Percentiles rank a stretch among this genome's conserved stretches.
phyloP scores from a whole-genome alignment of 2,888 invertebrate species.

The Meiosimyza platycephala region DNA sequence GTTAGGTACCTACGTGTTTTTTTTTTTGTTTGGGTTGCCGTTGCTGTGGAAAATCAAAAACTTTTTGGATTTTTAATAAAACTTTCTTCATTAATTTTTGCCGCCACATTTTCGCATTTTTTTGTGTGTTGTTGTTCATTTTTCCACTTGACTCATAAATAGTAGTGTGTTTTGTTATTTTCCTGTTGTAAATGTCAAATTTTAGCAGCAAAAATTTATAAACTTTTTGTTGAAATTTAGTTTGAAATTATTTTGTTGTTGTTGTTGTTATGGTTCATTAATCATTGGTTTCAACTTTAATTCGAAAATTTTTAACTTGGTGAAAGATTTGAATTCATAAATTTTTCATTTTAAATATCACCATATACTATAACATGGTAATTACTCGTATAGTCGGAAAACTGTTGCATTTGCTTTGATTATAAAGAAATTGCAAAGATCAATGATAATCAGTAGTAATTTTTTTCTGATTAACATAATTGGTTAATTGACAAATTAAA shows the following conservation, averaged over 20 bases:
- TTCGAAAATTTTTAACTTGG: not conserved
- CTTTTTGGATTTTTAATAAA: constrained; percentile 45
- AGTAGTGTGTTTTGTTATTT: constrained; percentile 26
- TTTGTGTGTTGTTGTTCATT: constrained; percentile 16
- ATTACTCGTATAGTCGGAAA: not conserved
- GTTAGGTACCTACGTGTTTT: constrained; percentile 1
- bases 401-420: not conserved
- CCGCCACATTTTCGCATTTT: constrained; percentile 49
- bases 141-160: not conserved
- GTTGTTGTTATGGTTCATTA: constrained; percentile 11
- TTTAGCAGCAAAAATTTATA: constrained; percentile 9
- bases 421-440: not conserved
- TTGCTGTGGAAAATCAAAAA: constrained; percentile 12
- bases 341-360: not conserved
- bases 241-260: constrained; percentile 6
- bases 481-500: not conserved
- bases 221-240: constrained; percentile 13
- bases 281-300: constrained; percentile 19
- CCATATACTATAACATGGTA: not conserved
- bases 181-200: constrained; percentile 45
- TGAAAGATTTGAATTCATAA: no score
- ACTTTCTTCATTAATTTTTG: constrained; percentile 63
- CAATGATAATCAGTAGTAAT: not conserved
- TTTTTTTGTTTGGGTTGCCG: constrained; percentile 13
- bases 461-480: not conserved